Conservation (phyloP, 2,888 invertebrate species). For the Panzeria rudis region DNA sequence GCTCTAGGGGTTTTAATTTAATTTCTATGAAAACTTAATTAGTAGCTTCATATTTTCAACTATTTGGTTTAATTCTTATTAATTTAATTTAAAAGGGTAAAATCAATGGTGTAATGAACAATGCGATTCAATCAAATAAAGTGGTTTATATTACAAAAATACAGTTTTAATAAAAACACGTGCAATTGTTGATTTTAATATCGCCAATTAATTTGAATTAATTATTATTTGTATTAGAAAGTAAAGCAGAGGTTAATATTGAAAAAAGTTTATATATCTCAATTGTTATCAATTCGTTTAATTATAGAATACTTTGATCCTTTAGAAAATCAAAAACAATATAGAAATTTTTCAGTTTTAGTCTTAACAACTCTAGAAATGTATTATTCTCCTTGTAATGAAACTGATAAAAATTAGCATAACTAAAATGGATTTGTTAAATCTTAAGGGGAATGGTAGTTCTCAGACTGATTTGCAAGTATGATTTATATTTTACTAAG, state of each 20-base stretch:
- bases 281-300: too few relatives aligned
- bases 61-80: not conserved
- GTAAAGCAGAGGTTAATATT: not conserved
- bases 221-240: not conserved
- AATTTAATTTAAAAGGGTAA: not conserved
- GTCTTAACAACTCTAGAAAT: too few relatives aligned
- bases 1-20: slow-evolving; percentile 19
- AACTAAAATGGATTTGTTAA: too few relatives aligned
- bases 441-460: too few relatives aligned
- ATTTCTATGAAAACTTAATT: slow-evolving; percentile 36
- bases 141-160: not conserved
- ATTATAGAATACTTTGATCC: too few relatives aligned
- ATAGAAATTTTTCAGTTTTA: too few relatives aligned
- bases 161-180: not conserved
- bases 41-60: not conserved
- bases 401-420: too few relatives aligned
- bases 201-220: slow-evolving; percentile 19
- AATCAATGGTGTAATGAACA: not conserved
- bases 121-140: slow-evolving; percentile 15
- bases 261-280: not conserved
- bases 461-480: too few relatives aligned
- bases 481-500: too few relatives aligned
- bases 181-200: slow-evolving; percentile 10
- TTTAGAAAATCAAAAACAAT: too few relatives aligned
- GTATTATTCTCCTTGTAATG: too few relatives aligned